Percentiles rank a stretch among this genome's conserved stretches.
phyloP scores from a whole-genome alignment of 2,113 vertebrate genomes.

The Sarotherodon lohbergeri region DNA sequence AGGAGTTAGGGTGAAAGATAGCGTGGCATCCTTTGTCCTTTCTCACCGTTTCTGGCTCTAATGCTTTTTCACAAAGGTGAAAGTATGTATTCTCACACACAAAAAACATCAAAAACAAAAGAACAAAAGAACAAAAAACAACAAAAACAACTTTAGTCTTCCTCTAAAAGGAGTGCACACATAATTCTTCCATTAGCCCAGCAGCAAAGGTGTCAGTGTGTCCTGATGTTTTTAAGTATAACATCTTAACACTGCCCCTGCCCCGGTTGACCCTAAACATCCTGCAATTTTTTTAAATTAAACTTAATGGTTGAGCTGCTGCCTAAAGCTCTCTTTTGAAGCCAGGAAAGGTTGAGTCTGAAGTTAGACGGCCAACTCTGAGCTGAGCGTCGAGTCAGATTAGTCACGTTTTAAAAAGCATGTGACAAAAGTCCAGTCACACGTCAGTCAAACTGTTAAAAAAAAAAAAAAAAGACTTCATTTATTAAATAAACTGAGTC shows the following conservation, averaged over 20 bases:
- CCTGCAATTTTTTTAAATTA: background rate
- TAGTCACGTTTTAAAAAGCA: background rate
- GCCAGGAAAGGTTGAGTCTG: background rate
- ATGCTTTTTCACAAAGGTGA: background rate
- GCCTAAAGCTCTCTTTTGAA: background rate
- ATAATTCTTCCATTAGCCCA: slow-evolving; percentile 13
- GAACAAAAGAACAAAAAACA: background rate
- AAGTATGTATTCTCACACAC: slow-evolving; percentile 9
- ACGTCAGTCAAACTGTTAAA: background rate
- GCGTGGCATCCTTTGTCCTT: slow-evolving; percentile 11
- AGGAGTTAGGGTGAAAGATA: slow-evolving; percentile 20
- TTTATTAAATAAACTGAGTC: background rate
- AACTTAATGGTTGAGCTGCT: background rate
- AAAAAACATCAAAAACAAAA: background rate
- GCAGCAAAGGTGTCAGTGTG: background rate
- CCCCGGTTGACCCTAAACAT: background rate
- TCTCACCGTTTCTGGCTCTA: background rate
- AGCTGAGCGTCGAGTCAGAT: background rate
- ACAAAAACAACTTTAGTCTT: background rate
- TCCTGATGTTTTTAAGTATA: background rate
- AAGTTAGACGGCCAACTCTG: background rate
- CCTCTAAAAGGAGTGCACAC: background rate
- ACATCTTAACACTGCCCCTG: slow-evolving; percentile 1
- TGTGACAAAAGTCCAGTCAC: background rate
- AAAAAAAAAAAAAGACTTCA: background rate